These are phyloP conservation scores for Volucella bombylans DNA, from an alignment of 2,888 invertebrate species.

Conservation along the genomic window DNA sequence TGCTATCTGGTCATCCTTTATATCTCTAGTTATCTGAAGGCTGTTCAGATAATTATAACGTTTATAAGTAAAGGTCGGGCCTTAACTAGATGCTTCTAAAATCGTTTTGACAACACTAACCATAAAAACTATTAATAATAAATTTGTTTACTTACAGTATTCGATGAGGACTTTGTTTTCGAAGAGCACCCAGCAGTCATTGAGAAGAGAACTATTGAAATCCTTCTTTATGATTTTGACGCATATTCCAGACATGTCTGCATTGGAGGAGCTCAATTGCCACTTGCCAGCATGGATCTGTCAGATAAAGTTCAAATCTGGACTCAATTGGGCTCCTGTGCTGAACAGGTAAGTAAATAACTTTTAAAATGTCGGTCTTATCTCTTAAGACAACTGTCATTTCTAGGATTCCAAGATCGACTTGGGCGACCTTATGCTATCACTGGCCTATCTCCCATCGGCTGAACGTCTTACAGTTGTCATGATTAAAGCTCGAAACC, in stretches of 20 bases:
- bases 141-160: slow-evolving; percentile 82
- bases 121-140: background rate
- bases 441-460: slow-evolving; percentile 94
- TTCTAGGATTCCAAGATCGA: slow-evolving; percentile 86
- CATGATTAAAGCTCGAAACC: slow-evolving; percentile 94
- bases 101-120: background rate
- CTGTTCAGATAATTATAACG: too few species aligned
- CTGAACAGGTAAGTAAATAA: slow-evolving; percentile 80
- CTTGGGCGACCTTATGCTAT: slow-evolving; percentile 95
- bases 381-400: background rate
- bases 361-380: background rate
- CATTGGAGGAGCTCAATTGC: slow-evolving; percentile 85
- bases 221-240: slow-evolving; percentile 86
- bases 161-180: slow-evolving; percentile 88
- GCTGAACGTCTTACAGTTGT: slow-evolving; percentile 95
- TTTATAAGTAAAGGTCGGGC: too few species aligned
- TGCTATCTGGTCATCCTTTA: too few species aligned
- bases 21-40: too few species aligned
- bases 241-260: slow-evolving; percentile 86
- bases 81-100: background rate
- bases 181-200: slow-evolving; percentile 84
- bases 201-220: slow-evolving; percentile 84
- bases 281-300: slow-evolving; percentile 84
- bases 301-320: slow-evolving; percentile 84
- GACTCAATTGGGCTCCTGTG: slow-evolving; percentile 84